phyloP scores from a whole-genome alignment of 2,888 invertebrate genomes.

The Nycteola revayana region DNA sequence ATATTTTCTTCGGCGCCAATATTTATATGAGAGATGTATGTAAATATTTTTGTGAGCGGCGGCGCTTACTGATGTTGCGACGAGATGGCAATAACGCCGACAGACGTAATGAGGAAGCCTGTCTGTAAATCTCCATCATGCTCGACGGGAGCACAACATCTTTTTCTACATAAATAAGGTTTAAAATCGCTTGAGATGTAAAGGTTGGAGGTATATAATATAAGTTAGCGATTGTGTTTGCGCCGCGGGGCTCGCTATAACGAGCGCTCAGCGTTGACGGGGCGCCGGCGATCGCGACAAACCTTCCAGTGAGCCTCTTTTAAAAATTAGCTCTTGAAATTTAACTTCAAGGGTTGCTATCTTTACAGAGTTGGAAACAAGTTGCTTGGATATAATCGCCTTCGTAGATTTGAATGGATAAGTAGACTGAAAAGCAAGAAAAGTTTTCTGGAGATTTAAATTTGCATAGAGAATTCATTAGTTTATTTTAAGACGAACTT shows the following conservation, averaged over 20 bases:
- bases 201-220: conserved; percentile 38
- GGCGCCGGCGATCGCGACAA: conserved; percentile 53
- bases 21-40: conserved; percentile 60
- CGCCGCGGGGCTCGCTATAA: conserved; percentile 70
- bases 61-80: conserved; percentile 63
- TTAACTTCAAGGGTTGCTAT: conserved; percentile 35
- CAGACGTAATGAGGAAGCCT: conserved; percentile 71
- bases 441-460: no score
- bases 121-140: conserved; percentile 49
- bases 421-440: no score
- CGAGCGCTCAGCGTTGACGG: conserved; percentile 59
- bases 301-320: conserved; percentile 50
- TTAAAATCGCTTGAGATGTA: conserved; percentile 42
- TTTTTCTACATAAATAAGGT: conserved; percentile 40
- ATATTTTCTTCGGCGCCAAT: conserved; percentile 42
- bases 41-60: conserved; percentile 72
- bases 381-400: no score
- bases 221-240: conserved; percentile 48
- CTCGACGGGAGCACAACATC: conserved; percentile 19
- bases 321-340: conserved; percentile 58
- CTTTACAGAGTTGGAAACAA: conserved; percentile 25
- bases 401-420: no score
- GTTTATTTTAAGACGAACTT: no score
- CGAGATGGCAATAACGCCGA: conserved; percentile 65
- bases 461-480: no score